Evolutionary conservation across 2,797 vertebrate species (phyloP).

Genomic region (Clamator glandarius): DNA sequence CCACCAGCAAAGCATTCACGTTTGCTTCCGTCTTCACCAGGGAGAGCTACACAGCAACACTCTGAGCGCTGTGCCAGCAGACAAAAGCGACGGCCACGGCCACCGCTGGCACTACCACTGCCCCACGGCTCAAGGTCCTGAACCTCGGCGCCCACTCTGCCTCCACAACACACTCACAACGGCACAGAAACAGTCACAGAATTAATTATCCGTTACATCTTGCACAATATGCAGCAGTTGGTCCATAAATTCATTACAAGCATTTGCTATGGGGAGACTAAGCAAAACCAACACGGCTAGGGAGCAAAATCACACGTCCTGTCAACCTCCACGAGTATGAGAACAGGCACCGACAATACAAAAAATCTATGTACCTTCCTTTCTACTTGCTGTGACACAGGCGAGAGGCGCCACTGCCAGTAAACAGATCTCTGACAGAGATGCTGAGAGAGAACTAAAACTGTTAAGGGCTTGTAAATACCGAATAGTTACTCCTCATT

Average conservation of each 20-base stretch:
- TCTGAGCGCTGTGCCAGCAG: not conserved
- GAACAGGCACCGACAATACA: not conserved
- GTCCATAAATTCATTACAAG: not conserved
- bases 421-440: conserved; percentile 2
- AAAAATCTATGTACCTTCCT: not conserved
- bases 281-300: not conserved
- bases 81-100: not conserved
- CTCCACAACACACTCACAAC: rapidly evolving
- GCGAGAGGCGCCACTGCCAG: not conserved
- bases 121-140: rapidly evolving
- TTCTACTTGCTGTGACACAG: not conserved
- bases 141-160: rapidly evolving
- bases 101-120: rapidly evolving
- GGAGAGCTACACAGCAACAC: rapidly evolving
- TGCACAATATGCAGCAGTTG: rapidly evolving
- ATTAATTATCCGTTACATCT: rapidly evolving
- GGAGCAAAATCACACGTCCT: rapidly evolving
- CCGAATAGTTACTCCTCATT: conserved; percentile 58
- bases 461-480: conserved; percentile 55
- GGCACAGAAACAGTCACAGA: not conserved
- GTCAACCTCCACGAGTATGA: not conserved
- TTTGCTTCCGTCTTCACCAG: not conserved
- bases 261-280: not conserved
- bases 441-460: conserved; percentile 37
- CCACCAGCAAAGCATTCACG: rapidly evolving